A percentile compares a stretch with the other conserved stretches of the same genome.
Conservation (phyloP, 2,888 invertebrate genomes). For the Ichneumoninae sp. region DNA sequence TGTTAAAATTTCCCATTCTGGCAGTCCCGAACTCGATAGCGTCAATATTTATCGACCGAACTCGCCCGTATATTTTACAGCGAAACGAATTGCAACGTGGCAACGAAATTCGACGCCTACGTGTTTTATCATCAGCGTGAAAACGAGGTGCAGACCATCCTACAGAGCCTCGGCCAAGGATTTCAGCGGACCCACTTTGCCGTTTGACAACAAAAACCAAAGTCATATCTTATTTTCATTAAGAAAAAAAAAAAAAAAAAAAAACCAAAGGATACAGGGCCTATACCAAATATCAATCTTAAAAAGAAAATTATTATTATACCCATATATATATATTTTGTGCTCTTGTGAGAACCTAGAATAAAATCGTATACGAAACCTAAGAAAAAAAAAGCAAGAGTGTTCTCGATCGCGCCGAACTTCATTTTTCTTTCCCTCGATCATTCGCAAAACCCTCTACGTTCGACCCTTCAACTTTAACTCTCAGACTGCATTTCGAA, state of each 20-base stretch:
- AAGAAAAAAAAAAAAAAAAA: constrained; percentile 4
- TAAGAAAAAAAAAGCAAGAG: not conserved
- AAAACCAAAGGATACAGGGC: constrained; percentile 16
- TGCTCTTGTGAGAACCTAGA: constrained; percentile 21
- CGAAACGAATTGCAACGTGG: constrained; percentile 84
- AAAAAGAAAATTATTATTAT: constrained; percentile 4
- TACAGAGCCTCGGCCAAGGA: constrained; percentile 86
- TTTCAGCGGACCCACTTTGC: constrained; percentile 86
- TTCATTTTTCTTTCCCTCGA: constrained; percentile 32
- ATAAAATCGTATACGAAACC: constrained; percentile 22
- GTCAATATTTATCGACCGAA: not conserved
- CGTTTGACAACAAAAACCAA: constrained; percentile 78
- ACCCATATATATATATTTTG: constrained; percentile 36
- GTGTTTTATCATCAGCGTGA: constrained; percentile 84
- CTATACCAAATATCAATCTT: constrained; percentile 29
- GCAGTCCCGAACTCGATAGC: not conserved
- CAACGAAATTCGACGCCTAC: constrained; percentile 84
- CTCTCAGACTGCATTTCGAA: not conserved
- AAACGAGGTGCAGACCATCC: constrained; percentile 83
- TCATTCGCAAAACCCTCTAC: not conserved
- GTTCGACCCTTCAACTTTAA: not conserved
- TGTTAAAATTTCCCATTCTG: not conserved
- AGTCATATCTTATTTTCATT: constrained; percentile 29
- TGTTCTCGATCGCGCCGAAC: not conserved
- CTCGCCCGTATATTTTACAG: constrained; percentile 76